Evolutionary conservation across 2,797 vertebrate species (phyloP).

Genomic region (Champsocephalus esox): DNA sequence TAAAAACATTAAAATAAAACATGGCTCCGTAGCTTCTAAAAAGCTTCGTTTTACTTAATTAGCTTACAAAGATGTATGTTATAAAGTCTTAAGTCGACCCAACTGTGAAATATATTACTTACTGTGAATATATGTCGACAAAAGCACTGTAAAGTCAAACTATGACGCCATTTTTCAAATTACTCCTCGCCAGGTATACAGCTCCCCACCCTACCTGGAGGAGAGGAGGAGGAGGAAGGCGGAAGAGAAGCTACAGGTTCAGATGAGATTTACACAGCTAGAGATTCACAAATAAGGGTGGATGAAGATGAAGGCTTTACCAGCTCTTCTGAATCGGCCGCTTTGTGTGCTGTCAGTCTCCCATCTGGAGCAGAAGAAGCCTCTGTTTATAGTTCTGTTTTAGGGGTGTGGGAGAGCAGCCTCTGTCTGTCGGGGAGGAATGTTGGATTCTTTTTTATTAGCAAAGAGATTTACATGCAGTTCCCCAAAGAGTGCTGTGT

Average conservation of each 20-base stretch:
- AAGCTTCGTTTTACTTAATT: background rate
- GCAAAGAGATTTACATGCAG: conserved; percentile 14
- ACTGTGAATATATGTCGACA: conserved; percentile 39
- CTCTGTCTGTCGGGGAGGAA: conserved; percentile 35
- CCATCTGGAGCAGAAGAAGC: conserved; percentile 25
- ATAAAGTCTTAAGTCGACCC: background rate
- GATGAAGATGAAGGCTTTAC: conserved; percentile 30
- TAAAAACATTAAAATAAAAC: background rate
- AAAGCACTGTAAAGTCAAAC: background rate
- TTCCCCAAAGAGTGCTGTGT: conserved; percentile 28
- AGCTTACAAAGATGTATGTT: too few relatives aligned
- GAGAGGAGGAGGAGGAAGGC: background rate
- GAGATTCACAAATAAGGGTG: background rate
- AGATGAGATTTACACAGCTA: background rate
- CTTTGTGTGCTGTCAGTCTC: conserved; percentile 52
- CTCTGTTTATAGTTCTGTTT: conserved; percentile 26
- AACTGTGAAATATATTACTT: conserved; percentile 23
- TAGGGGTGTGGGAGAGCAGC: conserved; percentile 14
- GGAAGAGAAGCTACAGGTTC: conserved; percentile 14
- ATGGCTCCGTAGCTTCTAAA: fast-evolving
- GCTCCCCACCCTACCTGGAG: conserved; percentile 38
- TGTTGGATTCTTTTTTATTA: conserved; percentile 30
- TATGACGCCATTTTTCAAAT: conserved; percentile 15
- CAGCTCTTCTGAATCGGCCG: conserved; percentile 44
- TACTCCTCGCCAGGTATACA: conserved; percentile 26